A percentile compares a stretch with the other conserved stretches of the same genome.
Evolutionary conservation across 2,113 vertebrate genomes (phyloP).

Genomic region (Oncorhynchus keta): DNA sequence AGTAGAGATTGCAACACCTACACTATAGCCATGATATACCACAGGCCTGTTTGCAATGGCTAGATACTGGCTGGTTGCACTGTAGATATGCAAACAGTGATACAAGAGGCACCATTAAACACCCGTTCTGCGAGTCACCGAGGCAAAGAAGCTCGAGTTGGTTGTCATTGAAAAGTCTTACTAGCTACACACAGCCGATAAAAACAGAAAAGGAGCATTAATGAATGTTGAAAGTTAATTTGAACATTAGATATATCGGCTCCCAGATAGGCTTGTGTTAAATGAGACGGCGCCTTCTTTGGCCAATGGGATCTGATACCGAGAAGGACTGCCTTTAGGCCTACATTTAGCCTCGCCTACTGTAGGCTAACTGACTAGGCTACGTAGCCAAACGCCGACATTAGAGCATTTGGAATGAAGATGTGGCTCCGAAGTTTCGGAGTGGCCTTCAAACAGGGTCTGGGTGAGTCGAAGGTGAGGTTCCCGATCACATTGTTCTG

Average conservation of each 20-base stretch:
- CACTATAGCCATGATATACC: not conserved
- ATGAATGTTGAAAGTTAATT: not conserved
- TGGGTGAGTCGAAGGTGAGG: not conserved
- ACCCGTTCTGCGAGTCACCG: constrained; percentile 21
- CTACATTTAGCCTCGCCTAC: too few species aligned
- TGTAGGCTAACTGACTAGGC: too few species aligned
- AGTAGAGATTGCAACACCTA: not conserved
- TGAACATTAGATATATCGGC: not conserved
- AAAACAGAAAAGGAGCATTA: too few species aligned
- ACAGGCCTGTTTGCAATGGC: not conserved
- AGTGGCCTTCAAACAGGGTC: not conserved
- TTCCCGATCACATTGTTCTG: not conserved
- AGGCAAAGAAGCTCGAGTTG: not conserved
- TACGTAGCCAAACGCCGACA: too few species aligned
- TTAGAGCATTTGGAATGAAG: too few species aligned
- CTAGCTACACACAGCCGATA: not conserved
- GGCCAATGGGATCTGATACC: not conserved
- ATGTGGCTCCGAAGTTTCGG: too few species aligned
- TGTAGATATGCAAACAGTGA: not conserved
- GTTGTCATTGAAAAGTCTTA: constrained; percentile 13
- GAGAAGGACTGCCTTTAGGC: too few species aligned
- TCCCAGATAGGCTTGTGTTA: not conserved
- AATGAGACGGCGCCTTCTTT: not conserved
- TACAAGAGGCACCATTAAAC: constrained; percentile 18
- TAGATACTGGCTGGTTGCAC: not conserved